A percentile compares a stretch with the other conserved stretches of the same genome.
phyloP scores from a whole-genome alignment of 1,140 invertebrate genomes.

The Aplysia californica region DNA sequence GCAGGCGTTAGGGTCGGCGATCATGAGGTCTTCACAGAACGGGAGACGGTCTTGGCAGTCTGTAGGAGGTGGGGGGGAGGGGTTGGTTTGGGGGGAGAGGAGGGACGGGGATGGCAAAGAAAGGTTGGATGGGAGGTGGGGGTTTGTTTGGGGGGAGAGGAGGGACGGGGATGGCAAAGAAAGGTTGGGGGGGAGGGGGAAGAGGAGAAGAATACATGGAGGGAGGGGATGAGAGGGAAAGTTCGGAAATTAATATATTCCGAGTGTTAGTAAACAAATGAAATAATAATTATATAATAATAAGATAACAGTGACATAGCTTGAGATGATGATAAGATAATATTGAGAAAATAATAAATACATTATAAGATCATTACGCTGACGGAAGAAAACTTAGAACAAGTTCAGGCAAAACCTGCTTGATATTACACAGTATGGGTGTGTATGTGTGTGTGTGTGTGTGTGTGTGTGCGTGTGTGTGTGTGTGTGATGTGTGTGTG shows the following conservation, averaged over 20 bases:
- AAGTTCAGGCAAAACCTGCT: not conserved
- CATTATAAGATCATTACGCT: not conserved
- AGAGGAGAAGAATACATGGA: not conserved
- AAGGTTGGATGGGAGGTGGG: not conserved
- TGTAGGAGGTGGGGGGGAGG: no score
- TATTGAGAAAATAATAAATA: not conserved
- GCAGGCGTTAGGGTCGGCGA: no score
- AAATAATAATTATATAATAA: not conserved
- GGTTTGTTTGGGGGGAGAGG: no score
- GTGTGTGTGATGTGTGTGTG: no score
- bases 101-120: no score
- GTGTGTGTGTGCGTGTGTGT: constrained; percentile 22
- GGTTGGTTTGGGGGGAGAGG: not conserved
- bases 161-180: no score
- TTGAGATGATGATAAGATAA: not conserved
- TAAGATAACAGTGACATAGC: not conserved
- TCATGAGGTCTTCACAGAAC: no score
- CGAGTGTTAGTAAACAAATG: not conserved
- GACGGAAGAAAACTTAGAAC: not conserved
- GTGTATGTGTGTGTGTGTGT: not conserved
- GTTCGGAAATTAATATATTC: no score
- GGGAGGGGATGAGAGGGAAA: not conserved
- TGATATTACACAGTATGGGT: not conserved
- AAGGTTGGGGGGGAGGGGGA: not conserved
- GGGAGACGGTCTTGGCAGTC: no score